A percentile compares a stretch with the other conserved stretches of the same genome.
These are phyloP conservation scores for Hypanus sabinus DNA, from an alignment of 2,113 vertebrate genomes.

Conservation along the genomic window DNA sequence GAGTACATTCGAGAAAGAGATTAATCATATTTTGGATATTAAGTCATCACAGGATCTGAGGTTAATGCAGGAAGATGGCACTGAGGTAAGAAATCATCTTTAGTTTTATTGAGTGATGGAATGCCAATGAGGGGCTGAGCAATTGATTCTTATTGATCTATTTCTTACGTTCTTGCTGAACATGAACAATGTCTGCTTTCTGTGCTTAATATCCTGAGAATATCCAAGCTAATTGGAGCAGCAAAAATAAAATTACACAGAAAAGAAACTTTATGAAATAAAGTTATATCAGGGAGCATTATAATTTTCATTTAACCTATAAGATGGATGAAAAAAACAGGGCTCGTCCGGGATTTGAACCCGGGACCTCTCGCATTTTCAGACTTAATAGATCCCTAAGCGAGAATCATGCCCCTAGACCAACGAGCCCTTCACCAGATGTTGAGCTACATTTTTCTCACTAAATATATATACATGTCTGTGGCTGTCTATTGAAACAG, in stretches of 20 bases:
- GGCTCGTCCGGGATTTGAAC: conserved; percentile 35
- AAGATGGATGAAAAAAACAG: not conserved
- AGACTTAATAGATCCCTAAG: not conserved
- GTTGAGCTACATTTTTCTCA: not conserved
- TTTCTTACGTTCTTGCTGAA: no score
- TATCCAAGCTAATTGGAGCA: not conserved
- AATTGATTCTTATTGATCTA: no score
- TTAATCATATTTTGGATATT: no score
- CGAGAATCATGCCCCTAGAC: conserved; percentile 35
- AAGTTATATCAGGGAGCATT: not conserved
- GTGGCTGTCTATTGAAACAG: not conserved
- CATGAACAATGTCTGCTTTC: not conserved
- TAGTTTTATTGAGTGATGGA: no score
- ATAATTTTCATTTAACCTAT: not conserved
- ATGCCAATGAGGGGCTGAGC: no score
- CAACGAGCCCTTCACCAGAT: not conserved
- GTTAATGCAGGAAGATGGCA: no score
- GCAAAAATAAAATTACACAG: not conserved
- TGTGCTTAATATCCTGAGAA: not conserved
- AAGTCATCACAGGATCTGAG: no score
- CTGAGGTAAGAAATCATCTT: no score
- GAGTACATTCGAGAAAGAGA: no score
- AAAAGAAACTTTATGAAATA: not conserved
- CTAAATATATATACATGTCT: not conserved
- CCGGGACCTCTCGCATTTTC: conserved; percentile 30